Conservation (phyloP, 2,113 vertebrate species). For the Gadus chalcogrammus region DNA sequence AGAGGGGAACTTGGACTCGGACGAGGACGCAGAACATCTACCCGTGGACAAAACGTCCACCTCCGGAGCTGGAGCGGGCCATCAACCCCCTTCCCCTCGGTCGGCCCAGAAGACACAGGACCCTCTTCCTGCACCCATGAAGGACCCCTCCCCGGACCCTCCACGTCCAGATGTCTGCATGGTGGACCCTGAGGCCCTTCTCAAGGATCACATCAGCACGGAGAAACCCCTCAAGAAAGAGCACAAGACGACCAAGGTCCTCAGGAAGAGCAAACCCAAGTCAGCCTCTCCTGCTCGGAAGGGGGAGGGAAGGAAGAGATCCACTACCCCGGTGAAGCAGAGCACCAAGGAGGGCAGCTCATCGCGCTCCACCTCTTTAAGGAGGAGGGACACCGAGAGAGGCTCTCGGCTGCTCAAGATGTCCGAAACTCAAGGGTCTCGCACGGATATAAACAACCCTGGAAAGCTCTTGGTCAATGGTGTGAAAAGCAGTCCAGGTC, state of each 20-base stretch:
- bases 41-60: slow-evolving; percentile 88
- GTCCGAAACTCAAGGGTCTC: slow-evolving; percentile 70
- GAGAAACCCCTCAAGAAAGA: slow-evolving; percentile 87
- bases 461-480: slow-evolving; percentile 84
- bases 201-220: slow-evolving; percentile 77
- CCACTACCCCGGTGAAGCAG: slow-evolving; percentile 84
- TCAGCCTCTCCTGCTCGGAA: slow-evolving; percentile 86
- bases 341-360: slow-evolving; percentile 72
- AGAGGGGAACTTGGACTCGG: slow-evolving; percentile 93
- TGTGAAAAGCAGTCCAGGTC: slow-evolving; percentile 83
- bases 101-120: slow-evolving; percentile 76
- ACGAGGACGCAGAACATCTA: slow-evolving; percentile 95
- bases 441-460: slow-evolving; percentile 72
- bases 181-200: slow-evolving; percentile 90
- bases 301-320: slow-evolving; percentile 80
- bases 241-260: slow-evolving; percentile 81
- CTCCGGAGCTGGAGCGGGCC: slow-evolving; percentile 68
- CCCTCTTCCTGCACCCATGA: slow-evolving; percentile 81
- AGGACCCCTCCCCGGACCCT: slow-evolving; percentile 85
- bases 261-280: slow-evolving; percentile 84
- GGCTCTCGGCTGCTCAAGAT: slow-evolving; percentile 70
- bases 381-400: slow-evolving; percentile 79
- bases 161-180: slow-evolving; percentile 96
- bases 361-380: slow-evolving; percentile 74
- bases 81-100: slow-evolving; percentile 75